These are phyloP conservation scores for Notarius quadriscutis DNA, from an alignment of 2,113 vertebrate species.

Conservation along the genomic window DNA sequence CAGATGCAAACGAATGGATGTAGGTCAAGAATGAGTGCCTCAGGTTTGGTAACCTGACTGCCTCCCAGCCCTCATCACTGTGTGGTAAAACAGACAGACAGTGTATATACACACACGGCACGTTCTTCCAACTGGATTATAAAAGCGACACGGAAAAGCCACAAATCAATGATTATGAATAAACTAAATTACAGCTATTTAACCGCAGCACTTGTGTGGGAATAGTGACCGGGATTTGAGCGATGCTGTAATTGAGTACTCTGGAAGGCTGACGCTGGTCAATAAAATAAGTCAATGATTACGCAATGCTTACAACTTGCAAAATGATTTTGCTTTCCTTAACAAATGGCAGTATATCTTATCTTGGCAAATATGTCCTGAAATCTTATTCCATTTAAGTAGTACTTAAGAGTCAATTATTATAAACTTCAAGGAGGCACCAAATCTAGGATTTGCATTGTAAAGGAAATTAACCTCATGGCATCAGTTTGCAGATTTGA, in stretches of 20 bases:
- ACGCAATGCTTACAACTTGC: neutral
- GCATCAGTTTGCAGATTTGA: neutral
- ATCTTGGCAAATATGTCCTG: too few relatives aligned
- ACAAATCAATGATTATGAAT: neutral
- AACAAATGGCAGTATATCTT: too few relatives aligned
- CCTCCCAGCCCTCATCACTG: neutral
- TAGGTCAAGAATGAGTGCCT: neutral
- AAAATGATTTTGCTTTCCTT: neutral
- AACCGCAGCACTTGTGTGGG: neutral
- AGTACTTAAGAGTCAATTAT: neutral
- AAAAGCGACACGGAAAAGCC: neutral
- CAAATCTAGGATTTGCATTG: neutral
- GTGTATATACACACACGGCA: neutral
- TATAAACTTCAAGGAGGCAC: neutral
- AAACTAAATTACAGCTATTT: neutral
- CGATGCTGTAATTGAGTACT: neutral
- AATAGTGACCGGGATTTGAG: neutral
- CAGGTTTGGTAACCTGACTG: neutral
- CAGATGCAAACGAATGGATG: neutral
- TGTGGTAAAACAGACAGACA: neutral
- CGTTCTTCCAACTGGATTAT: neutral
- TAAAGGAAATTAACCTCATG: neutral
- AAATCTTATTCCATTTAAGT: neutral
- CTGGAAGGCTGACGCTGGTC: neutral
- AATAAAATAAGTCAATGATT: neutral